Conservation (phyloP, 1,140 invertebrate genomes). For the Drosophila kohkoa region DNA sequence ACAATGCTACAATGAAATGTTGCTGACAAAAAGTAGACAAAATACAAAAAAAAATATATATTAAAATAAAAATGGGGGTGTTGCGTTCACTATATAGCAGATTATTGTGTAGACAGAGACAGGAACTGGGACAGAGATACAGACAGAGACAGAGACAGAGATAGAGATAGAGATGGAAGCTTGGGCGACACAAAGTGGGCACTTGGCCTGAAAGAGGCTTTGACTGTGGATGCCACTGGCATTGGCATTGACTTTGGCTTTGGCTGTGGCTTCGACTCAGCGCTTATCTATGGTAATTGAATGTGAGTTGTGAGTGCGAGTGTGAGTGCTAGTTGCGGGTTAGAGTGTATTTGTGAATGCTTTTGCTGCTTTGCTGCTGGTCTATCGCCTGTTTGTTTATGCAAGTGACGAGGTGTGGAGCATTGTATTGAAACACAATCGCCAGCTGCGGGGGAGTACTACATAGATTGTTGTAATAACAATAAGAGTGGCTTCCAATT, state of each 20-base stretch:
- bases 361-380: slow-evolving; percentile 10
- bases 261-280: slow-evolving; percentile 10
- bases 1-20: slow-evolving; percentile 15
- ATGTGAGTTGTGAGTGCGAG: slow-evolving; percentile 9
- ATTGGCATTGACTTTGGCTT: background rate
- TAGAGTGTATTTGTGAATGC: slow-evolving; percentile 13
- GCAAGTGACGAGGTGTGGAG: slow-evolving; percentile 49
- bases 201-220: slow-evolving; percentile 13
- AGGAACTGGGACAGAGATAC: background rate
- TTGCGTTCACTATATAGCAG: background rate
- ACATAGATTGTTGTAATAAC: slow-evolving; percentile 69
- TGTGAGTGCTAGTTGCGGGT: background rate
- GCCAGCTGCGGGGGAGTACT: background rate
- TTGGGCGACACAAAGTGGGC: slow-evolving; percentile 31
- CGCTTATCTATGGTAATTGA: slow-evolving; percentile 36
- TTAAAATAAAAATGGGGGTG: background rate
- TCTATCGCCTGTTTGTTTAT: slow-evolving; percentile 41
- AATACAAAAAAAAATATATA: background rate
- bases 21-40: background rate
- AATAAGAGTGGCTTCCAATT: slow-evolving; percentile 78
- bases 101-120: too few relatives aligned
- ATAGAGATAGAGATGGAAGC: background rate
- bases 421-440: slow-evolving; percentile 8
- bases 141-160: background rate
- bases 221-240: background rate